Conservation (phyloP, 2,113 vertebrate genomes). For the Phalacrocorax brasilianus region DNA sequence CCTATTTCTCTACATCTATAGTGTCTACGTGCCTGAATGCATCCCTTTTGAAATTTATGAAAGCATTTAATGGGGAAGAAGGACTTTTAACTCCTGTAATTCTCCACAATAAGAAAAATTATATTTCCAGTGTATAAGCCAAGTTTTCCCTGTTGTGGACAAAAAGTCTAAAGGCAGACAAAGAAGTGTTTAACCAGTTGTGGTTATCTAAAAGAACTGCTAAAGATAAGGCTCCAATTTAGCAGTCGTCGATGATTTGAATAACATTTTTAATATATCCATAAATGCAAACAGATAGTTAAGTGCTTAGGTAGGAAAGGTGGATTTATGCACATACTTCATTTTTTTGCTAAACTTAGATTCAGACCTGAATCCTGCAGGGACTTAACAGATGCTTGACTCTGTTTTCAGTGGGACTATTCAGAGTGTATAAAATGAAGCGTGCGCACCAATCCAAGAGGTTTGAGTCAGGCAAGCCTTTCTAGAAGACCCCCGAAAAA, state of each 20-base stretch:
- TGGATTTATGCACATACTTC: not conserved
- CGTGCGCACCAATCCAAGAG: not conserved
- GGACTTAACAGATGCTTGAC: not conserved
- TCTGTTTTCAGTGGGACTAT: constrained; percentile 13
- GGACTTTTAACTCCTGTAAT: not conserved
- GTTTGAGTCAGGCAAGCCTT: not conserved
- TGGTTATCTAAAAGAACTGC: not conserved
- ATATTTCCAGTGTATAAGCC: constrained; percentile 17
- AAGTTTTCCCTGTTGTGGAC: not conserved
- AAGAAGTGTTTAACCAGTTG: constrained; percentile 3
- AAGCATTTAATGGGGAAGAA: not conserved
- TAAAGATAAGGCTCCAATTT: not conserved
- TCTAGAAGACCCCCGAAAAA: not conserved
- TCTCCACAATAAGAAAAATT: not conserved
- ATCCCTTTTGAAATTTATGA: not conserved
- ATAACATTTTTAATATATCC: not conserved
- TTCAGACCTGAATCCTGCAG: not conserved
- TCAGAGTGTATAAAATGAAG: not conserved
- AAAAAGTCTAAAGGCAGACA: not conserved
- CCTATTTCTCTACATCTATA: not conserved
- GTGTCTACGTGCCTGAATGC: not conserved
- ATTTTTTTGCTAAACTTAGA: not conserved
- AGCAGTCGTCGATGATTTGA: not conserved
- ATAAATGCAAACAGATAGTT: not conserved
- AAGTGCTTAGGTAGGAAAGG: not conserved